Evolutionary conservation across 2,113 vertebrate genomes (phyloP), one percentile per base, ranked within the genome.

Genomic region (Paramisgurnus dabryanus): DNA sequence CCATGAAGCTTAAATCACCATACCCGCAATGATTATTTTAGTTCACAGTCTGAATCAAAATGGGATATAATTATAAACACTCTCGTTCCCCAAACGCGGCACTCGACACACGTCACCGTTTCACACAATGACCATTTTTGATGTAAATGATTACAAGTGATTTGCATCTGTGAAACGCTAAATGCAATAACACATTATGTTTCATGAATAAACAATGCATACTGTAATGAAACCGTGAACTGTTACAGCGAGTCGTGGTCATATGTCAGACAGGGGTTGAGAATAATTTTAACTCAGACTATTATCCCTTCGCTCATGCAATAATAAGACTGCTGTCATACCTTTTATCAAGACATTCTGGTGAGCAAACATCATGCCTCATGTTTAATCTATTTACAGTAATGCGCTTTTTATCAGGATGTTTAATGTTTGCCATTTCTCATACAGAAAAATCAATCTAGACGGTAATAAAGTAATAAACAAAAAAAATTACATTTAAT

Each of bases 331-430:
- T 57, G 53, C 76, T 83, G 79, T 77, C 85, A 73, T 75, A 81
- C 64, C 80, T 83, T 80, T 86, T 67, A 83, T 85, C 78, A 64
- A 79, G 81, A 79, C 34, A 82, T 50, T 71, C 60, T 43, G 18
- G 61, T 60, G 64, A 81, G 83, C 74, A 74, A 83, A 81, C 63
- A 68, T n/a, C 72, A 60, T 69, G 39, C 39, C 80, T 61, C 73
- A 66, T 69, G 43, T 74, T 80, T 79, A 83, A 80, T 78, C 77
- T 61, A 78, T 83, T 80, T 82, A 76, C 75, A 76, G 76, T 77
- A 85, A 65, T 83, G 68, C 7, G 63, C 75, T 76, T 80, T 87
- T 87, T 83, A 83, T 85, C 75, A 83, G 66, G 45, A 81, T 79
- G 76, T 79, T 72, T 82, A 77, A 82, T 79, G 78, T 82, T 81